Conservation (phyloP, 2,888 invertebrate genomes). For the Hypercompe scribonia region DNA sequence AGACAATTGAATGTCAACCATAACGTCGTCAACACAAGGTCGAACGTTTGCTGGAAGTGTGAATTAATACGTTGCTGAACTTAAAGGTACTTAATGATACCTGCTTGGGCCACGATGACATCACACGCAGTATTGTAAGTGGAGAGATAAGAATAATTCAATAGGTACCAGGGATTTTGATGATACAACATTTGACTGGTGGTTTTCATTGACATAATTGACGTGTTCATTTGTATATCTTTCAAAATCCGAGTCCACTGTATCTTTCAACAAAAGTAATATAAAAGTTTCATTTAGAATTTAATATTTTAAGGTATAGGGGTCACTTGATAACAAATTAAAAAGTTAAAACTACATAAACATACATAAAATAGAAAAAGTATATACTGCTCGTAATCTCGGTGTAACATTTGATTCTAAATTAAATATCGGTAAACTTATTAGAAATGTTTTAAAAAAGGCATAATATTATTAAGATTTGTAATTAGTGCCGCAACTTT, state of each 20-base stretch:
- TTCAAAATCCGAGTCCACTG: slow-evolving; percentile 2
- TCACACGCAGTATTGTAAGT: slow-evolving; percentile 74
- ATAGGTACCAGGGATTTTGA: slow-evolving; percentile 67
- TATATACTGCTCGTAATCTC: too few species aligned
- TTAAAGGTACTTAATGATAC: slow-evolving; percentile 75
- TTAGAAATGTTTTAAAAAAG: too few species aligned
- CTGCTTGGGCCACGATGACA: slow-evolving; percentile 70
- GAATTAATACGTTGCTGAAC: slow-evolving; percentile 42
- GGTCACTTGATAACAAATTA: neutral
- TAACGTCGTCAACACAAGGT: slow-evolving; percentile 1
- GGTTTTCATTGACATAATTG: slow-evolving; percentile 52
- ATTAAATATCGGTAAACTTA: too few species aligned
- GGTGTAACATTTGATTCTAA: too few species aligned
- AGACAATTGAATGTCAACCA: slow-evolving; percentile 38
- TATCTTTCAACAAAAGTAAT: slow-evolving; percentile 8
- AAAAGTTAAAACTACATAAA: too few species aligned
- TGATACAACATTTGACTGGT: slow-evolving; percentile 63
- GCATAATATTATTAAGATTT: too few species aligned
- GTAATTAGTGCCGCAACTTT: too few species aligned
- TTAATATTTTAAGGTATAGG: neutral
- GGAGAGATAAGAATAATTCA: slow-evolving; percentile 72
- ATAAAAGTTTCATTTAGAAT: slow-evolving; percentile 2
- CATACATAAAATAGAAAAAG: too few species aligned
- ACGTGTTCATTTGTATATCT: slow-evolving; percentile 37
- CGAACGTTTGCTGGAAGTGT: neutral